These are phyloP conservation scores for Prionailurus viverrinus DNA, from an alignment of 2,113 vertebrate species.

Conservation along the genomic window DNA sequence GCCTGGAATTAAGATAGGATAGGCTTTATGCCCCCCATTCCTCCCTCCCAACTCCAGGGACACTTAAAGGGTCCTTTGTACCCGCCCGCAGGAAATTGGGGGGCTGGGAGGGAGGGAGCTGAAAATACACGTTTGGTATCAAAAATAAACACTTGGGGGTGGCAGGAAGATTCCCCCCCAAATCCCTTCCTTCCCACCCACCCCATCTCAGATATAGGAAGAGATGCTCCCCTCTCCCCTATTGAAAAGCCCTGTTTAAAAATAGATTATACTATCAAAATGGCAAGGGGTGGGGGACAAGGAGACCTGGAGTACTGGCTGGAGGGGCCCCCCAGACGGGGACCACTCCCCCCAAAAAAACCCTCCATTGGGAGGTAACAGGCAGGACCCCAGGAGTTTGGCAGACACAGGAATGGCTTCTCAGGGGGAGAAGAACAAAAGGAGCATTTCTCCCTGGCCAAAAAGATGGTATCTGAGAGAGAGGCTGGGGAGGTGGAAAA, in stretches of 20 bases:
- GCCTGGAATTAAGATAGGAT: constrained; percentile 51
- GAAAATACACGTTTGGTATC: constrained; percentile 82
- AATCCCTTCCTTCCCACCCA: constrained; percentile 79
- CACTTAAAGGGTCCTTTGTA: constrained; percentile 81
- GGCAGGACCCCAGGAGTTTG: constrained; percentile 75
- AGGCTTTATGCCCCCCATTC: constrained; percentile 66
- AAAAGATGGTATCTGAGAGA: constrained; percentile 67
- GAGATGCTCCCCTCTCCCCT: constrained; percentile 72
- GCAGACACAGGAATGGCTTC: constrained; percentile 82
- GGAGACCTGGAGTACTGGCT: constrained; percentile 70
- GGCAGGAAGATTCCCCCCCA: constrained; percentile 71
- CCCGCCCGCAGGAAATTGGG: constrained; percentile 81
- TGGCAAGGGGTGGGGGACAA: constrained; percentile 53
- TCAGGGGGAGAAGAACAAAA: constrained; percentile 68
- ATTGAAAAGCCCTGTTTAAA: constrained; percentile 82
- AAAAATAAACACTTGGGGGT: constrained; percentile 83
- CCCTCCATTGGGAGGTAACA: constrained; percentile 79
- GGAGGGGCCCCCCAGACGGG: constrained; percentile 79
- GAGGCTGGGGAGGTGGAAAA: constrained; percentile 55
- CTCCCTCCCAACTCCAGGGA: constrained; percentile 84
- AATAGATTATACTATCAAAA: constrained; percentile 85
- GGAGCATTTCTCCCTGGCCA: constrained; percentile 57
- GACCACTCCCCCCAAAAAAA: constrained; percentile 48
- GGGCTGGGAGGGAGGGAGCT: constrained; percentile 81
- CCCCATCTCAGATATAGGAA: constrained; percentile 76